Conservation (phyloP, 2,113 vertebrate genomes). For the Odontophorus gujanensis region DNA sequence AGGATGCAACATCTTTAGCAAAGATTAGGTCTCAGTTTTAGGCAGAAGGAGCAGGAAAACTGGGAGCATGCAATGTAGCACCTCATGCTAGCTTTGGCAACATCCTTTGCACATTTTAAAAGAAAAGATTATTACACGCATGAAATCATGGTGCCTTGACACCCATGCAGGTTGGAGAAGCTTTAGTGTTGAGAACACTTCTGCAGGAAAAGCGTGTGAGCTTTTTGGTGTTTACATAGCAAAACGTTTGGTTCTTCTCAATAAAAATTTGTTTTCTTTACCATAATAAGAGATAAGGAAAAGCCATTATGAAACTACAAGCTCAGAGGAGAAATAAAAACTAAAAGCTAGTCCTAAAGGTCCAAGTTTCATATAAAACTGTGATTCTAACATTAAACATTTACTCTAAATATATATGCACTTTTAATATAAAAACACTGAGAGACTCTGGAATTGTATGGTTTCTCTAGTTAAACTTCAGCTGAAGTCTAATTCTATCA, state of each 20-base stretch:
- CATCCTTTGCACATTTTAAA: background rate
- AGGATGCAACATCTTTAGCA: background rate
- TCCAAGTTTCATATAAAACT: background rate
- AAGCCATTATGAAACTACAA: background rate
- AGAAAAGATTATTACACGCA: background rate
- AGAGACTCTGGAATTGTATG: background rate
- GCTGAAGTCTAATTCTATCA: background rate
- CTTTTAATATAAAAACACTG: background rate
- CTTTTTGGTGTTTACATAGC: background rate
- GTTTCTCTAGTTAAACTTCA: background rate
- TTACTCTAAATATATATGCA: background rate
- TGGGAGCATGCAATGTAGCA: background rate
- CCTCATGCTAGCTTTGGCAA: rapidly evolving
- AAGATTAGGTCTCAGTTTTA: background rate
- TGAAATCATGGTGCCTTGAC: background rate
- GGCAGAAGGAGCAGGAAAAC: background rate
- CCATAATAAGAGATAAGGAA: background rate
- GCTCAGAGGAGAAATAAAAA: background rate
- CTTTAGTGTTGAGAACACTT: rapidly evolving
- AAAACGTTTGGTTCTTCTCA: background rate
- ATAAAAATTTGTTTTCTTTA: background rate
- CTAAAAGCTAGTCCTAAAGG: background rate
- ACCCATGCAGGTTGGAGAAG: background rate
- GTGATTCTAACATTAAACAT: background rate
- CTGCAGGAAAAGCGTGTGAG: background rate